Base-by-base conservation (phyloP, 2,113 vertebrate genomes). In the Heterotilapia buettikoferi region DNA sequence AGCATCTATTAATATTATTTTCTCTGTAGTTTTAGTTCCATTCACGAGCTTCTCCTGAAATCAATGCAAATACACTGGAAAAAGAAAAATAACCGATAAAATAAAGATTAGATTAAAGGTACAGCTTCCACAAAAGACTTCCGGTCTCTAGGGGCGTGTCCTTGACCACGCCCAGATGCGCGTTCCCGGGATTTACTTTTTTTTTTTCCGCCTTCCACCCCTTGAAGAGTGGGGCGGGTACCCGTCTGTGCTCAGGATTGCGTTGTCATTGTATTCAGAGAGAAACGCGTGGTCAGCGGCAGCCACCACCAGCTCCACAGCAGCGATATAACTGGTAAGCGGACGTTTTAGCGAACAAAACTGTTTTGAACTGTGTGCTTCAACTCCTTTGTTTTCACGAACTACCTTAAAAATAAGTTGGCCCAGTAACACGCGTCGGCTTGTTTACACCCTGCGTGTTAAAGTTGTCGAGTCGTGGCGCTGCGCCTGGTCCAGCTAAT, bases 221-320 rank as follows among this genome's bases (percentile, higher is more conserved):
- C 59, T 90, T 86, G 82, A 86, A 87, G 76, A 88, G 79, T 50
- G 88, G 40, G 47, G 86, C 68, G 90, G 9, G 88, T 81, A 66
- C 61, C 11, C 2, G 89, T 81, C 6, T 33, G 78, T 10, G 80
- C 29, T 14, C 3, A 86, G 83, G 66, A 68, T 53, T 92, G 93
- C 90, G 79, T 91, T 90, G 94, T 95, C 95, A 93, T 94, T 94
- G 91, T 93, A 86, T 36, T 61, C 84, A 8, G 61, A 88, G 82
- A 78, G 88, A 89, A 83, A 87, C 93, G 92, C 93, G 92, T 95
- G 94, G 92, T 93, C 92, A 91, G 90, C 90, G 82, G 85, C 89
- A 50, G 45, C 71, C 45, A 24, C 80, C n/a, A 73, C 59, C 13
- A 84, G 82, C 89, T 88, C 78, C 82, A 11, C 82, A 45, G 88